phyloP scores from a whole-genome alignment of 2,888 invertebrate species.

The Clusia tigrina region DNA sequence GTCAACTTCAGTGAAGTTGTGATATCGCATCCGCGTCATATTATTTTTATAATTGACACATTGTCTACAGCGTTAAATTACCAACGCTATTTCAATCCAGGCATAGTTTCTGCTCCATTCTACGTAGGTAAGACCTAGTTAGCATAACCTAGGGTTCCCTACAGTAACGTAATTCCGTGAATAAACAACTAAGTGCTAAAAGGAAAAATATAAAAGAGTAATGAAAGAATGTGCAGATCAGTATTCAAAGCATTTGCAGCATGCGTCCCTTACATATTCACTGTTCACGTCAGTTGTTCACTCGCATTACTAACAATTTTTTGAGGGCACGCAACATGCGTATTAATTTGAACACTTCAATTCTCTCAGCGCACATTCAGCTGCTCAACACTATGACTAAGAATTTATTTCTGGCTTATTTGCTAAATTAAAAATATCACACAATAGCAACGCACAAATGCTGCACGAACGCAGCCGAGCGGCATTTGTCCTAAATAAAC shows the following conservation, averaged over 20 bases:
- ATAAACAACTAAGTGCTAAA: too few species aligned
- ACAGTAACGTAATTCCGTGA: too few species aligned
- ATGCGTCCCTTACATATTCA: background rate
- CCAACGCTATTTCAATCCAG: too few species aligned
- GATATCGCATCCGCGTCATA: too few species aligned
- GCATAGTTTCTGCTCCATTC: too few species aligned
- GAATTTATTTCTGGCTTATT: slow-evolving; percentile 48
- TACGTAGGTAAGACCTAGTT: too few species aligned
- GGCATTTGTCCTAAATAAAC: slow-evolving; percentile 4
- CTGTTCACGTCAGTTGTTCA: background rate
- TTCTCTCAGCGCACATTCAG: background rate
- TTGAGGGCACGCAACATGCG: background rate
- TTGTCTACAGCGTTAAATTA: too few species aligned
- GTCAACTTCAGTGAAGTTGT: too few species aligned
- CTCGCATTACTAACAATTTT: background rate
- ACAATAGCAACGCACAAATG: slow-evolving; percentile 22
- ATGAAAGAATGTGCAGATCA: too few species aligned
- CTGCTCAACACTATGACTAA: slow-evolving; percentile 46
- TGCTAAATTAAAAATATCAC: slow-evolving; percentile 51
- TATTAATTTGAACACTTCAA: slow-evolving; percentile 1
- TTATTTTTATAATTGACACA: too few species aligned
- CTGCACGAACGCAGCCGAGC: background rate
- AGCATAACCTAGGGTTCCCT: too few species aligned
- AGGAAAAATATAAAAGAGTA: too few species aligned
- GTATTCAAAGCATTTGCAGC: background rate